Evolutionary conservation across 1,140 invertebrate genomes (phyloP), one percentile per base, ranked within the genome.

Genomic region (Anoplolepis gracilipes): DNA sequence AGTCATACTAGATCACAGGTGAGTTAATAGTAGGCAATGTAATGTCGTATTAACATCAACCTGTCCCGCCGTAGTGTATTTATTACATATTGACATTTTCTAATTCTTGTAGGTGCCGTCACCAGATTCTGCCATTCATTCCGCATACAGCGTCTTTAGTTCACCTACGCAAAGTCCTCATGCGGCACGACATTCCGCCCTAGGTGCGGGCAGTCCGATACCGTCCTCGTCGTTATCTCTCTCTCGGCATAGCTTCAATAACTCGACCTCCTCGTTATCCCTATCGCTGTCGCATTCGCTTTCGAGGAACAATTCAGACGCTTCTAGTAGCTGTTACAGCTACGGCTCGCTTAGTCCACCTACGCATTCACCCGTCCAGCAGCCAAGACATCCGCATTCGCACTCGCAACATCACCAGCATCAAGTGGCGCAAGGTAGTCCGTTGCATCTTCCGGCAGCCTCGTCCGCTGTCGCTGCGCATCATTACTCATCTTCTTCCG

Each of bases 241-340:
- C 2, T 95, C 94, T 1, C 92, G 94, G 28, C 94, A 95, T 53
- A 95, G 94, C 70, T 95, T 95, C 87, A 95, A 95, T 87, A 95
- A 95, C 72, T 95, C 94, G 0, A 95, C 93, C 1, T 95, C 94
- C 7, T 95, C 94, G 1, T 86, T 95, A n/a, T 95, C 94, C 0
- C 84, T 94, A 0, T 95, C 96, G 16, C 96, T 98, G 84, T 98
- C 98, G 33, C 98, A 98, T 25, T 97, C 97, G 16, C 94, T 98
- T 87, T 97, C 97, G 28, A 96, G 98, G 39, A 98, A 98, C 94
- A 98, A 98, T 94, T 98, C 97, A 76, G 98, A 98, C 91, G 98
- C 98, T 1, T 98, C 98, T 61, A 97, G 98, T 91, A 97, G 96
- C 85, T 98, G 97, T 90, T 98, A 98, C 95, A 97, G 97, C 59